These are phyloP conservation scores for Lithobates sylvaticus DNA, from an alignment of 2,797 vertebrate species.

Conservation along the genomic window DNA sequence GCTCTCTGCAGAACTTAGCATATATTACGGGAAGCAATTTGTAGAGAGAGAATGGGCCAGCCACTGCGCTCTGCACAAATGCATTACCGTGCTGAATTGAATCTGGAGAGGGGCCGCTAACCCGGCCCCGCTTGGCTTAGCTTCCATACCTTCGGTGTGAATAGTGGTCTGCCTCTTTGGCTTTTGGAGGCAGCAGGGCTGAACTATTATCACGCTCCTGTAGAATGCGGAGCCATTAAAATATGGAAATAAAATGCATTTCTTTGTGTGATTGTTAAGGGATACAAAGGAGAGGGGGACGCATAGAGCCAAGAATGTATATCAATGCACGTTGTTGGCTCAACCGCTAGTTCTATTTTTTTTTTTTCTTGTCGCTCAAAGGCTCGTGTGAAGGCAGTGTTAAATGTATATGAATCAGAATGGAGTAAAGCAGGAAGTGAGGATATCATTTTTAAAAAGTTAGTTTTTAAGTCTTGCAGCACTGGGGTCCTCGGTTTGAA, in stretches of 20 bases:
- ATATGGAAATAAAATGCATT: slow-evolving; percentile 20
- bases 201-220: slow-evolving; percentile 46
- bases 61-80: slow-evolving; percentile 54
- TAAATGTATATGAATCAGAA: too few relatives aligned
- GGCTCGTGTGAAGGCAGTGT: neutral
- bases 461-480: too few relatives aligned
- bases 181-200: slow-evolving; percentile 62
- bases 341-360: neutral
- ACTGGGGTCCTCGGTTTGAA: too few relatives aligned
- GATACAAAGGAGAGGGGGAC: neutral
- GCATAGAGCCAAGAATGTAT: neutral
- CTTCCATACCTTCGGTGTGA: slow-evolving; percentile 65
- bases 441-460: too few relatives aligned
- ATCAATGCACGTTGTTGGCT: neutral
- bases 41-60: slow-evolving; percentile 64
- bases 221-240: slow-evolving; percentile 57
- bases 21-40: slow-evolving; percentile 69
- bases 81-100: slow-evolving; percentile 54
- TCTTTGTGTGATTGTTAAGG: neutral
- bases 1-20: slow-evolving; percentile 69
- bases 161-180: slow-evolving; percentile 60
- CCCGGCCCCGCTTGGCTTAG: slow-evolving; percentile 61
- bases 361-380: neutral
- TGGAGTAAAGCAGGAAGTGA: too few relatives aligned
- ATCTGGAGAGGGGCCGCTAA: slow-evolving; percentile 61